phyloP scores from a whole-genome alignment of 2,113 vertebrate genomes.

The Sclerurus mexicanus region DNA sequence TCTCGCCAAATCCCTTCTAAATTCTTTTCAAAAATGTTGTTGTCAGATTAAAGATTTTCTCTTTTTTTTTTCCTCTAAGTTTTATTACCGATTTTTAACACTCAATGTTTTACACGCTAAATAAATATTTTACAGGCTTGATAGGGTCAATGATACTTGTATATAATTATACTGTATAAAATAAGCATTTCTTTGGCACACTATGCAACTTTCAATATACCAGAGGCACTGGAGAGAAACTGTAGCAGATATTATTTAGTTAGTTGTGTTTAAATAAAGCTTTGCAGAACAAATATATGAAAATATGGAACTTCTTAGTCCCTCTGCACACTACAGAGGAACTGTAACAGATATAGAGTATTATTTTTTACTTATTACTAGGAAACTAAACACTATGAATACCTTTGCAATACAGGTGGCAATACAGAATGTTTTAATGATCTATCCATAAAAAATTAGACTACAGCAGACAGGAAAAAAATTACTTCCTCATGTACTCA shows the following conservation, averaged over 20 bases:
- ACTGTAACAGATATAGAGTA: background rate
- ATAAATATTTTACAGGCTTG: conserved; percentile 22
- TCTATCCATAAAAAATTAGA: background rate
- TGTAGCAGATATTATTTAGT: background rate
- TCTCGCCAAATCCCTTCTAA: background rate
- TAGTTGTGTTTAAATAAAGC: background rate
- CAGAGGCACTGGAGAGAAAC: background rate
- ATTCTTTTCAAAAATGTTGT: background rate
- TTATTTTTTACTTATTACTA: background rate
- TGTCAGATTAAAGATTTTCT: background rate
- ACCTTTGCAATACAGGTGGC: background rate
- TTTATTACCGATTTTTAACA: background rate
- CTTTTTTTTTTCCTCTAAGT: background rate
- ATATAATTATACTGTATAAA: background rate
- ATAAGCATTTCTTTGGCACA: background rate
- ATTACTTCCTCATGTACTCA: background rate
- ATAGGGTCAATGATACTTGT: background rate
- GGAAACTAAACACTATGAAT: background rate
- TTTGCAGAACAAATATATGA: background rate
- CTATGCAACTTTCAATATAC: background rate
- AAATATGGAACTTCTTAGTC: background rate
- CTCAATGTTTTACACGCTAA: background rate
- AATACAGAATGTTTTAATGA: background rate
- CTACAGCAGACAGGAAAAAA: background rate
- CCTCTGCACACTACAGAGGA: background rate